These are phyloP conservation scores for Aurelia sp. DNA, from an alignment of 30 jellyfish, hydroid and myxozoan species.

Conservation along the genomic window DNA sequence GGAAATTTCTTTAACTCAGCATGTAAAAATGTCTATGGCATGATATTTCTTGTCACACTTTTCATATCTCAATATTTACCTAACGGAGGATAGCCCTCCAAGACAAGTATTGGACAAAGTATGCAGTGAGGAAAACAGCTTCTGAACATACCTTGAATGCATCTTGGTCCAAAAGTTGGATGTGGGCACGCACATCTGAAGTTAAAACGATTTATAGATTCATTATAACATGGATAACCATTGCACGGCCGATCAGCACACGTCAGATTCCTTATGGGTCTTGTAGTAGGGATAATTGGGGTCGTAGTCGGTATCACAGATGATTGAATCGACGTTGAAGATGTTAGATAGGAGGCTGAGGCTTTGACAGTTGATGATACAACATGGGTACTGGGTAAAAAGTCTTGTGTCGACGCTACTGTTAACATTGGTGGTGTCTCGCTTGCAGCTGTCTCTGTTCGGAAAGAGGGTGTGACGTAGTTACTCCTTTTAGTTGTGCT, in stretches of 20 bases:
- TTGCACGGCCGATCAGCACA: constrained; percentile 84
- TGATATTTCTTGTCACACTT: too few species aligned
- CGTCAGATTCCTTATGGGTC: constrained; percentile 73
- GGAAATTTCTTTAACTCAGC: too few species aligned
- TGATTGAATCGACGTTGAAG: constrained; percentile 2
- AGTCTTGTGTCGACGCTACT: background rate
- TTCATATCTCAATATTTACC: too few species aligned
- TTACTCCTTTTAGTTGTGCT: too few species aligned
- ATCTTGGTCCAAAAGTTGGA: constrained; percentile 91
- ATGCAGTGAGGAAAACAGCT: too few species aligned
- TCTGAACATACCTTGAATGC: constrained; percentile 64
- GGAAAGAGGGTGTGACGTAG: too few species aligned
- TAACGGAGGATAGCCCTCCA: too few species aligned
- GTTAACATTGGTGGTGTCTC: background rate
- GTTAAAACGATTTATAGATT: constrained; percentile 31
- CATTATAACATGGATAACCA: constrained; percentile 85
- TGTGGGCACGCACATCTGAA: constrained; percentile 82
- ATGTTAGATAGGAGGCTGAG: constrained; percentile 5
- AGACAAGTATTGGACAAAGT: too few species aligned
- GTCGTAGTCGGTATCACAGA: constrained; percentile 10
- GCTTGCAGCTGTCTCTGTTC: background rate
- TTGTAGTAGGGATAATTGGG: constrained; percentile 39
- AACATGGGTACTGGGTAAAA: background rate
- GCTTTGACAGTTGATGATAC: background rate
- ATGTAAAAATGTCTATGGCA: too few species aligned